Evolutionary conservation across 2,113 vertebrate genomes (phyloP).

Genomic region (Siniperca chuatsi): DNA sequence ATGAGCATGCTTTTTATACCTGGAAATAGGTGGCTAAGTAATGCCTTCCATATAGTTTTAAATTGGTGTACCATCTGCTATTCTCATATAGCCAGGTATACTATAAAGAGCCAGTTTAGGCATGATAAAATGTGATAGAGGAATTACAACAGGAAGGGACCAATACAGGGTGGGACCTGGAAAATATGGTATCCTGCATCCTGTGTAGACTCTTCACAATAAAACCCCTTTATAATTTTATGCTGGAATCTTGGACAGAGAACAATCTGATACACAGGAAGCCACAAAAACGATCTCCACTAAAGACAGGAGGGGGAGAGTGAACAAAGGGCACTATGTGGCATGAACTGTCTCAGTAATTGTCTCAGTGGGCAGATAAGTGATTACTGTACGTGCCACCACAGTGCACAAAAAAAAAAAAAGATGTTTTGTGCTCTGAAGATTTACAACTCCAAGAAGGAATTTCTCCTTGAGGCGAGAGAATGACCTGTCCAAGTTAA

Average conservation of each 20-base stretch:
- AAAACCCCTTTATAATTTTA: conserved; percentile 40
- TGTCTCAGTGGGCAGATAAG: conserved; percentile 51
- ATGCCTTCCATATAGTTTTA: neutral
- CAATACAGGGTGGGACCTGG: conserved; percentile 19
- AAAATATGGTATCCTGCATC: conserved; percentile 18
- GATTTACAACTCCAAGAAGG: conserved; percentile 65
- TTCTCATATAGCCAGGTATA: neutral
- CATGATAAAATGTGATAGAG: conserved; percentile 2
- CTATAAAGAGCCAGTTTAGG: conserved; percentile 7
- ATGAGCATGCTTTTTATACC: neutral
- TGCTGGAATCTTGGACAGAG: conserved; percentile 41
- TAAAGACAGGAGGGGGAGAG: conserved; percentile 15
- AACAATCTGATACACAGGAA: conserved; percentile 21
- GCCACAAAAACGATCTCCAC: neutral
- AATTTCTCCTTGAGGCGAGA: conserved; percentile 79
- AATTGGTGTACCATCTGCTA: neutral
- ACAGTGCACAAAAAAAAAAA: conserved; percentile 18
- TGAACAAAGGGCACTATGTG: conserved; percentile 66
- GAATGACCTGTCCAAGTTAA: conserved; percentile 53
- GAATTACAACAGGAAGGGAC: conserved; percentile 1
- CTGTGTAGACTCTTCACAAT: conserved; percentile 7
- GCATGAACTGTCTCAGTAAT: conserved; percentile 54
- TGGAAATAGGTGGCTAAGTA: neutral
- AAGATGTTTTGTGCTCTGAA: conserved; percentile 15
- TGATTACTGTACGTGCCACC: neutral